phyloP scores from a whole-genome alignment of 2,888 invertebrate species.

The Orgyia antiqua region DNA sequence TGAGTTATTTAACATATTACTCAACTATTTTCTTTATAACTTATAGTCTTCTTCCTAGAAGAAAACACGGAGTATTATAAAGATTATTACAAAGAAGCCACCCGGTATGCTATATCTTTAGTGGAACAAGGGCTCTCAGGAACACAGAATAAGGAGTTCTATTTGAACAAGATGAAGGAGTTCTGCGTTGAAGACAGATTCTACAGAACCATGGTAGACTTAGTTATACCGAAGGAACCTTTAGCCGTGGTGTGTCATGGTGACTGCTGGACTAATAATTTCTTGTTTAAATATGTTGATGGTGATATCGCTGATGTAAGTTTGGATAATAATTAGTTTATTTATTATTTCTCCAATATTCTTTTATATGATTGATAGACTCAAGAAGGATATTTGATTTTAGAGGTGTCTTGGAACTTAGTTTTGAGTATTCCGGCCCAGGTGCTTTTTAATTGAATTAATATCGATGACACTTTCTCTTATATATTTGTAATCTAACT shows the following conservation, averaged over 20 bases:
- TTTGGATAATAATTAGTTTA: too few relatives aligned
- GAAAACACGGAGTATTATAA: constrained; percentile 84
- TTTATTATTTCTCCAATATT: not conserved
- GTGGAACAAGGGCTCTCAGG: constrained; percentile 66
- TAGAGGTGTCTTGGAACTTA: too few relatives aligned
- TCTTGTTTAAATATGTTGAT: constrained; percentile 79
- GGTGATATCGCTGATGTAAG: constrained; percentile 75
- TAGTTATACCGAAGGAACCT: constrained; percentile 80
- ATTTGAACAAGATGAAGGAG: constrained; percentile 76
- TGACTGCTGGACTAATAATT: constrained; percentile 87
- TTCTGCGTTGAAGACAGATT: constrained; percentile 82
- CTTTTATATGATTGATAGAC: too few relatives aligned
- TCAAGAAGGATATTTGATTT: too few relatives aligned
- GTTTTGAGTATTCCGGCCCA: too few relatives aligned
- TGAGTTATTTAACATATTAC: too few relatives aligned
- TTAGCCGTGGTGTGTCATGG: constrained; percentile 85
- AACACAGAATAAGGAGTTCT: constrained; percentile 62
- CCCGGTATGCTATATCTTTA: constrained; percentile 81
- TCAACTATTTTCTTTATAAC: too few relatives aligned
- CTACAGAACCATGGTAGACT: constrained; percentile 82
- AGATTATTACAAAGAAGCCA: constrained; percentile 81
- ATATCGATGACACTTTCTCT: too few relatives aligned
- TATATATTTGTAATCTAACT: too few relatives aligned
- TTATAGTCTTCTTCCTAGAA: constrained; percentile 77
- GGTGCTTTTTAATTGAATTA: too few relatives aligned